These are phyloP conservation scores for Tamias sibiricus DNA, from an alignment of 2,113 vertebrate genomes.

Conservation along the genomic window DNA sequence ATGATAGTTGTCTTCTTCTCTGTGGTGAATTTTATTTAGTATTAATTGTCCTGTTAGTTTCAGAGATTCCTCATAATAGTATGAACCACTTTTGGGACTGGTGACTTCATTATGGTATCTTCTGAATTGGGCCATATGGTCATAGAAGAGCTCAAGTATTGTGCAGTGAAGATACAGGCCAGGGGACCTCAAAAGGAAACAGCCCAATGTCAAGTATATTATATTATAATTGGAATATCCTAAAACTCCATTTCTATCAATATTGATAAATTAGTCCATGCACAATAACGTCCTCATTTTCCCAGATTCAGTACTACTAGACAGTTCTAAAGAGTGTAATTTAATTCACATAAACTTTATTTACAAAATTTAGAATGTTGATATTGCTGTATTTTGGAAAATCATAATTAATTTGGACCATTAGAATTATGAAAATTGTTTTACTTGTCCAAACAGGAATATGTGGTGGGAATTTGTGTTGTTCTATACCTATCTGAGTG, in stretches of 20 bases:
- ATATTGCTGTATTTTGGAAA: constrained; percentile 39
- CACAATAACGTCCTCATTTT: background rate
- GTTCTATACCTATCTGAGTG: background rate
- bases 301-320: background rate
- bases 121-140: background rate
- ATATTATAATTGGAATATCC: background rate
- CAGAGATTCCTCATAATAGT: background rate
- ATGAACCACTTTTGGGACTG: background rate
- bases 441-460: background rate
- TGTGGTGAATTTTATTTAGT: constrained; percentile 30
- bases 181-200: background rate
- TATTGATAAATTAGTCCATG: background rate
- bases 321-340: background rate
- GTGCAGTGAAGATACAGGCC: background rate
- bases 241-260: background rate
- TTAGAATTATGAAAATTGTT: constrained; percentile 38
- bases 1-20: background rate
- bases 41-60: constrained; percentile 17
- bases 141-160: background rate
- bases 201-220: background rate
- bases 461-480: background rate
- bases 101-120: background rate
- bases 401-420: background rate
- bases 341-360: background rate
- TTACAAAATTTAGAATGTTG: background rate